Conservation (phyloP, 2,113 vertebrate genomes). For the Microcebus tavaratra region DNA sequence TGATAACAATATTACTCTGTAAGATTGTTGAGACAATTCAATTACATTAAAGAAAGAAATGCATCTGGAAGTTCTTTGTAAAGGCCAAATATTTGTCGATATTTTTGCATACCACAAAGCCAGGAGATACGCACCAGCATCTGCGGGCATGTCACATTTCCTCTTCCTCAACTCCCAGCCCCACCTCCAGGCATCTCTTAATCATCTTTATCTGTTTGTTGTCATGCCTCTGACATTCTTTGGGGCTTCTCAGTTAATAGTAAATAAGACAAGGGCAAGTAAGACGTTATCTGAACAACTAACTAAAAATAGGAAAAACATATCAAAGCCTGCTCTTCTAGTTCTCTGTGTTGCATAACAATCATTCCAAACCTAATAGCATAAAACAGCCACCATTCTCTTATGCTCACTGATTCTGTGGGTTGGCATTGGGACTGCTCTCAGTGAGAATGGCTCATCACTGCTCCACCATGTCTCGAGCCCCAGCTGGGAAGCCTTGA, state of each 20-base stretch:
- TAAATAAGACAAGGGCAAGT: constrained; percentile 1
- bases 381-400: not conserved
- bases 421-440: not conserved
- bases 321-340: not conserved
- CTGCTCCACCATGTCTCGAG: not conserved
- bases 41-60: not conserved
- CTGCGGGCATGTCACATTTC: not conserved
- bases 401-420: not conserved
- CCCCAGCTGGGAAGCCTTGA: not conserved
- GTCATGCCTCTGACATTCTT: not conserved
- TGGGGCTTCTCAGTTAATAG: not conserved
- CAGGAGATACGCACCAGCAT: not conserved
- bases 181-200: not conserved
- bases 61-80: not conserved
- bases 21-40: not conserved
- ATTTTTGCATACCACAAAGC: not conserved
- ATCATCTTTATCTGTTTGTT: not conserved
- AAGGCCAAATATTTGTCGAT: not conserved
- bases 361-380: not conserved
- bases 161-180: not conserved
- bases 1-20: not conserved
- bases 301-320: not conserved
- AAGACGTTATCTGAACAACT: constrained; percentile 8
- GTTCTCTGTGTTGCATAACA: not conserved
- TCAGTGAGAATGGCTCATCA: not conserved